Conservation (phyloP, 2,113 vertebrate genomes). For the Cromileptes altivelis region DNA sequence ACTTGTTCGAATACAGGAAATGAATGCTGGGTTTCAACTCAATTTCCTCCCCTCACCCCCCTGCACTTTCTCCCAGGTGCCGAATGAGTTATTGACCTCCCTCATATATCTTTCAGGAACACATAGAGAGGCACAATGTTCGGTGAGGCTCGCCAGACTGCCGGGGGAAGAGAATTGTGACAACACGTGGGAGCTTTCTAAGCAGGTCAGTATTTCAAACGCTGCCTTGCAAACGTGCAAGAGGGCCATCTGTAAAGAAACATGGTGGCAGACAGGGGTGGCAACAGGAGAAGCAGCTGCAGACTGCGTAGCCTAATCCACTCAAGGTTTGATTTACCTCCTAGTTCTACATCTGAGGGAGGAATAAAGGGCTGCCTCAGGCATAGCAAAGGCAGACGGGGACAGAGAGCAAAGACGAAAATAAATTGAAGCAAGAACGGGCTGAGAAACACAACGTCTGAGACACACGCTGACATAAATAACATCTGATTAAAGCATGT, state of each 20-base stretch:
- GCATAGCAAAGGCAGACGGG: neutral
- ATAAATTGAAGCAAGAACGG: neutral
- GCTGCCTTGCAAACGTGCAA: constrained; percentile 41
- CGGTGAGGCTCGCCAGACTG: constrained; percentile 20
- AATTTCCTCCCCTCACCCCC: constrained; percentile 22
- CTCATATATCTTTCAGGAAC: constrained; percentile 61
- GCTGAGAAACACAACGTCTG: constrained; percentile 19
- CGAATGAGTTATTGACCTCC: constrained; percentile 70
- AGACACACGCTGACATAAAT: constrained; percentile 47
- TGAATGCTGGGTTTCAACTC: constrained; percentile 51
- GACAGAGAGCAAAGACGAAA: neutral
- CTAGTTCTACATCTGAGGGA: neutral
- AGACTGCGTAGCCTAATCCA: constrained; percentile 32
- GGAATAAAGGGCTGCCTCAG: constrained; percentile 3
- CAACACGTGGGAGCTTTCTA: constrained; percentile 60
- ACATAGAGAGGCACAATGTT: constrained; percentile 45
- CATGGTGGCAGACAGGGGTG: constrained; percentile 43
- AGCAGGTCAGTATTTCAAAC: constrained; percentile 66
- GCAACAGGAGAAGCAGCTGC: constrained; percentile 47
- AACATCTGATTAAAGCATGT: constrained; percentile 42
- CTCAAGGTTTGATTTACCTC: constrained; percentile 45
- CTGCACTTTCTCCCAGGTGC: constrained; percentile 63
- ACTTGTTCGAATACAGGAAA: constrained; percentile 66
- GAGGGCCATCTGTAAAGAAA: constrained; percentile 30
- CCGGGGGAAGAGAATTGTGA: constrained; percentile 29